Evolutionary conservation across 2,888 invertebrate species (phyloP).

Genomic region (Dascillus cervinus): DNA sequence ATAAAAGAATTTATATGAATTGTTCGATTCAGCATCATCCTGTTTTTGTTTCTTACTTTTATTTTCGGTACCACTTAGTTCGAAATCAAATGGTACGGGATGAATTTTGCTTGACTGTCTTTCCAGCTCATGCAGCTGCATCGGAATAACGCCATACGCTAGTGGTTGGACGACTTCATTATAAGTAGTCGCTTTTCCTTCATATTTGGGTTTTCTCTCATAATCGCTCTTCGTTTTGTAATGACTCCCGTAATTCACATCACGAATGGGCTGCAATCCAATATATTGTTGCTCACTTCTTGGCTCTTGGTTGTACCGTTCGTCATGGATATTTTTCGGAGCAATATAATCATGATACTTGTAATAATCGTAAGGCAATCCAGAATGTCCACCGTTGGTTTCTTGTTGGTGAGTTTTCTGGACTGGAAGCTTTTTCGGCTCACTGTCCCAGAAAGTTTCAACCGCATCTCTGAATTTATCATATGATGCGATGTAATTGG

Average conservation of each 20-base stretch:
- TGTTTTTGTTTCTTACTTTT: constrained; percentile 14
- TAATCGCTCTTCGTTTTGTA: too few species aligned
- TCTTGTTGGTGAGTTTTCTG: not conserved
- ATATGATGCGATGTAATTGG: too few species aligned
- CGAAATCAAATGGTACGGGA: constrained; percentile 33
- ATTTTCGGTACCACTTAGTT: constrained; percentile 30
- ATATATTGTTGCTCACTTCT: too few species aligned
- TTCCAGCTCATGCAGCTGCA: constrained; percentile 28
- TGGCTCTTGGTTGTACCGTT: not conserved
- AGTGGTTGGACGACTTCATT: too few species aligned
- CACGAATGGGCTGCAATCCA: too few species aligned
- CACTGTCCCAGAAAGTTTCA: constrained; percentile 20
- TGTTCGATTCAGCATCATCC: constrained; percentile 7
- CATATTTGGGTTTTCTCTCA: too few species aligned
- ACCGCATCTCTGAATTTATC: constrained; percentile 20
- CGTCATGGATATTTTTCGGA: not conserved
- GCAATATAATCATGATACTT: too few species aligned
- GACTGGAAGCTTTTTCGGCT: constrained; percentile 9
- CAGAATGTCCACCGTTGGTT: too few species aligned
- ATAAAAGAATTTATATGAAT: too few species aligned
- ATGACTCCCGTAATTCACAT: too few species aligned
- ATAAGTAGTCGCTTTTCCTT: too few species aligned
- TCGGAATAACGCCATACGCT: constrained; percentile 27
- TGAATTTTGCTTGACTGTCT: constrained; percentile 26
- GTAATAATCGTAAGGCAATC: too few species aligned